A percentile compares a stretch with the other conserved stretches of the same genome.
These are phyloP conservation scores for Heliopora coerulea DNA, from an alignment of 92 coral and sea anemone species.

Conservation along the genomic window DNA sequence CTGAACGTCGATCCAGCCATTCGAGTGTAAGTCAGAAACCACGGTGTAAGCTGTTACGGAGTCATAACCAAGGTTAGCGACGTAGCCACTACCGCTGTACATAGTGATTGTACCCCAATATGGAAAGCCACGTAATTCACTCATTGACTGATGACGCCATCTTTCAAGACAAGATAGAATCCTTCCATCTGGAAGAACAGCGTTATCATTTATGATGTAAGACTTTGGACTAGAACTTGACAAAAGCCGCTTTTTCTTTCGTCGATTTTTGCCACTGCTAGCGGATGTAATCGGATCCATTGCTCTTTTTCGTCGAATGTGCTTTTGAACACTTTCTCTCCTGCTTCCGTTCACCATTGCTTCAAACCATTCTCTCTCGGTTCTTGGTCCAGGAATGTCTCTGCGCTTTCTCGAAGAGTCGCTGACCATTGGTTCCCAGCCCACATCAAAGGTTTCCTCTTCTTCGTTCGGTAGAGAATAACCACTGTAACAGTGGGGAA, in stretches of 20 bases:
- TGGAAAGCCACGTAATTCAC: slow-evolving; percentile 78
- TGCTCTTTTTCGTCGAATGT: slow-evolving; percentile 64
- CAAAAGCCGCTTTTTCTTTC: slow-evolving; percentile 50
- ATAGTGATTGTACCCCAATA: slow-evolving; percentile 70
- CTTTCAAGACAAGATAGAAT: slow-evolving; percentile 83
- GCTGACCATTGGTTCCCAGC: slow-evolving; percentile 63
- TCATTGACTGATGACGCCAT: slow-evolving; percentile 63
- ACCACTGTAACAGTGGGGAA: slow-evolving; percentile 56
- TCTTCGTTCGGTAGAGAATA: slow-evolving; percentile 60
- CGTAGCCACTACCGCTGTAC: slow-evolving; percentile 87
- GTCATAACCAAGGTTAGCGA: slow-evolving; percentile 78
- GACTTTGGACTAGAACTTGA: slow-evolving; percentile 52
- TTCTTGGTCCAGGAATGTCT: neutral
- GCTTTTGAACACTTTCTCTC: too few species aligned
- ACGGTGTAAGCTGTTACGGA: slow-evolving; percentile 69
- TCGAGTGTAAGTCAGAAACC: slow-evolving; percentile 56
- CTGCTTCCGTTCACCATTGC: slow-evolving; percentile 8
- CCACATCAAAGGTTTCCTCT: slow-evolving; percentile 54
- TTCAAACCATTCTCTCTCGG: slow-evolving; percentile 28
- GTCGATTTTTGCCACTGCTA: slow-evolving; percentile 76
- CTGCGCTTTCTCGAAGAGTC: slow-evolving; percentile 12
- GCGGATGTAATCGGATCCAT: slow-evolving; percentile 78
- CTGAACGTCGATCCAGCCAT: slow-evolving; percentile 72
- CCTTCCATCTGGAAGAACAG: slow-evolving; percentile 71
- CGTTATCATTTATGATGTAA: slow-evolving; percentile 67